phyloP scores from a whole-genome alignment of 2,113 vertebrate genomes.

The Xiphophorus couchianus region DNA sequence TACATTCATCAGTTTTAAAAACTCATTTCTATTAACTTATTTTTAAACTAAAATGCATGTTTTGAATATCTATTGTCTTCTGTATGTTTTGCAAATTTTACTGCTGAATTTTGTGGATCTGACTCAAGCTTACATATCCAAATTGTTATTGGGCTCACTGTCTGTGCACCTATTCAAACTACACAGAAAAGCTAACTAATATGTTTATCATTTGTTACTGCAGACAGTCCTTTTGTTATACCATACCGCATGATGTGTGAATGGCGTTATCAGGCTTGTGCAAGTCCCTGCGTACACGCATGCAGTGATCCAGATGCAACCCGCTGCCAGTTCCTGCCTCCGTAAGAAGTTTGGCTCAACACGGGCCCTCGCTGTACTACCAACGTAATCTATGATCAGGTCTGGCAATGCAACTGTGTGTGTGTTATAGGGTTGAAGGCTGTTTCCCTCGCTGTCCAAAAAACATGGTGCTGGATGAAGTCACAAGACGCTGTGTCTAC shows the following conservation, averaged over 20 bases:
- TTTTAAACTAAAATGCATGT: too few relatives aligned
- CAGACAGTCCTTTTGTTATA: slow-evolving; percentile 90
- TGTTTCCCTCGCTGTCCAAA: slow-evolving; percentile 94
- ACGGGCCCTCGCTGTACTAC: slow-evolving; percentile 2
- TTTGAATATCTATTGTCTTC: too few relatives aligned
- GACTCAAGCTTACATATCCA: neutral
- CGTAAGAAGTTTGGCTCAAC: slow-evolving; percentile 81
- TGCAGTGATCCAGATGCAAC: slow-evolving; percentile 90
- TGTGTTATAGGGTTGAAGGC: slow-evolving; percentile 89
- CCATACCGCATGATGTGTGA: slow-evolving; percentile 96
- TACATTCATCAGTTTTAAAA: too few relatives aligned
- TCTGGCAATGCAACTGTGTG: slow-evolving; percentile 20
- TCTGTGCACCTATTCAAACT: neutral
- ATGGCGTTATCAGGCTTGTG: slow-evolving; percentile 93
- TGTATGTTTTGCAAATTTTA: neutral
- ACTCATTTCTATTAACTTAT: neutral
- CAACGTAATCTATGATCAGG: neutral
- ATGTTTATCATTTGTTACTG: slow-evolving; percentile 18
- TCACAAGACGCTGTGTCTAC: slow-evolving; percentile 95
- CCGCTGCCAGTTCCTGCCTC: slow-evolving; percentile 91
- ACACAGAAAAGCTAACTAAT: slow-evolving; percentile 2
- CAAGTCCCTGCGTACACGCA: slow-evolving; percentile 91
- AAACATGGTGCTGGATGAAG: slow-evolving; percentile 94
- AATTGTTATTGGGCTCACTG: slow-evolving; percentile 2
- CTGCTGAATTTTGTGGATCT: neutral